Base-by-base conservation (phyloP, 2,113 vertebrate genomes). In the Brachionichthys hirsutus region DNA sequence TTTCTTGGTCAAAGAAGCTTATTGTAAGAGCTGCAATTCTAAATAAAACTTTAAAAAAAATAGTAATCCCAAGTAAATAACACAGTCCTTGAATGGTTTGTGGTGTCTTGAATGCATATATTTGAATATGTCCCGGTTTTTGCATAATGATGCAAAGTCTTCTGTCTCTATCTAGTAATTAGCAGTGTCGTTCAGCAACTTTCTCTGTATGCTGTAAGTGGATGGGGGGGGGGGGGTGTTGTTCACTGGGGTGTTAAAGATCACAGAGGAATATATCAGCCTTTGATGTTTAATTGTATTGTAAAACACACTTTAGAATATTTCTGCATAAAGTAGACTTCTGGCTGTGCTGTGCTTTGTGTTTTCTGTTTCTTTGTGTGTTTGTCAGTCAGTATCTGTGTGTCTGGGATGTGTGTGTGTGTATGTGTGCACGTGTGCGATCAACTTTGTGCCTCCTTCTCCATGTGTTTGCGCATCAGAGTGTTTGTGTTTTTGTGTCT, bases 221-320 rank as follows among this genome's bases (percentile, higher is more conserved):
- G 81, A 82, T 77, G 68, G 71, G 80, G 73, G 77, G 75, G 77
- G 78, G 36, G 75, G 80, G 73, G 77, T 83, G 77, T 86, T 87
- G 89, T 88, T 88, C 87, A 78, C 87, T 82, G 62, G 87, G 86
- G 89, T 89, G 88, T 88, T 88, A 78, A 81, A 87, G 84, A 91
- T 90, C 90, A 91, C 91, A 88, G 88, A 86, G 89, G 91, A 92
- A 91, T 92, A 91, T 83, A 85, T 85, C 87, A 68, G 83, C 71
- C 89, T 92, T 92, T 92, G 91, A 92, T 91, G 89, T 91, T 89
- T 91, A 90, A 91, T 92, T 89, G 85, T 91, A 91, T 90, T 91
- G 89, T 92, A 89, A 90, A 91, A 91, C 83, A 89, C 87, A 90
- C 87, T 90, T 90, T 87, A 88, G 87, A 90, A 91, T 92, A 87